Base-by-base conservation (phyloP, 2,113 vertebrate genomes). In the Oncorhynchus gorbuscha region DNA sequence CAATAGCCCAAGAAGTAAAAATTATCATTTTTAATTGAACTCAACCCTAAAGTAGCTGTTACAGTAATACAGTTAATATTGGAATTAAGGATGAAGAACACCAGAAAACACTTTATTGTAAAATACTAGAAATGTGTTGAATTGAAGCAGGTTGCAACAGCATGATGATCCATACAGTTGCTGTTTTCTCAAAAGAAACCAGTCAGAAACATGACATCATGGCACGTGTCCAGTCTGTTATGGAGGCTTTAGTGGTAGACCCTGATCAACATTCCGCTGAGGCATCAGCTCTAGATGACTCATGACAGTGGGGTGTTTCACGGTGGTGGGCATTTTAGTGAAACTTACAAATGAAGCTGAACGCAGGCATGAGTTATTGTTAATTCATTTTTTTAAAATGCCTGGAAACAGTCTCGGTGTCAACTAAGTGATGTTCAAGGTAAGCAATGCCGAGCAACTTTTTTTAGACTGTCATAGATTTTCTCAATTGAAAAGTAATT, bases 31-130 rank as follows among this genome's bases (percentile, higher is more conserved):
- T 88, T 88, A 82, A 87, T 88, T 84, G 0, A 86, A 87, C 80
- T 81, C 65, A 85, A 87, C 77, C 86, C 85, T 89, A 83, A 88
- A 89, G 74, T 80, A 82, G 86, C 77, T 76, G 88, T 86, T 86
- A 88, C 87, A 86, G 71, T 79, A 82, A 83, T 69, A 83, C 72
- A 84, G 78, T 83, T 82, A 78, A 79, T 83, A 86, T 66, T 81
- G 8, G 70, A 89, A 77, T 79, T 86, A 80, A 65, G 79, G 73
- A 72, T 87, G 85, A 71, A 69, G 30, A 69, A 39, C 76, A 80
- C 71, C 72, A 76, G 59, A 59, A 58, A 81, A 86, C 78, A 85
- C 45, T 70, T 16, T 79, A 88, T 30, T 76, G 59, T 69, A 30
- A 72, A 84, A 84, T 73, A 64, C 69, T 66, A 8, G 6, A 51